Percentiles rank a stretch among this genome's conserved stretches.
phyloP scores from a whole-genome alignment of 1,140 invertebrate species.

The Odontomachus brunneus region DNA sequence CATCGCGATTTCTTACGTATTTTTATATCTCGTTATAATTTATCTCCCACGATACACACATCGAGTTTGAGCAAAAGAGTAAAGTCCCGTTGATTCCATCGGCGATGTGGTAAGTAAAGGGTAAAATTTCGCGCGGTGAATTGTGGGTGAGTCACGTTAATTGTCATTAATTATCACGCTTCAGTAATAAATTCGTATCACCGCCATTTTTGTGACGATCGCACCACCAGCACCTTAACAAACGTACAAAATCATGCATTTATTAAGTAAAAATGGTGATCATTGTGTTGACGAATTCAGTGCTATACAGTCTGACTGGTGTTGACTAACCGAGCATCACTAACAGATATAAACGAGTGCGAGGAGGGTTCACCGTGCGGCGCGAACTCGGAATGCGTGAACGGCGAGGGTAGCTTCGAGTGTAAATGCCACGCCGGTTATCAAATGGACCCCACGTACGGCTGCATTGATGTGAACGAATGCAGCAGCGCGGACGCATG shows the following conservation, averaged over 20 bases:
- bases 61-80: not conserved
- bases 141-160: not conserved
- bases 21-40: not conserved
- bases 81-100: not conserved
- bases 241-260: not conserved
- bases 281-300: too few species aligned
- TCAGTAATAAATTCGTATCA: not conserved
- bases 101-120: conserved; percentile 3
- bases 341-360: conserved; percentile 88
- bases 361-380: conserved; percentile 85
- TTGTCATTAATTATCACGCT: conserved; percentile 25
- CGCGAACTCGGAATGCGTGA: conserved; percentile 86
- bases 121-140: not conserved
- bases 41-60: not conserved
- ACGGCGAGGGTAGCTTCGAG: conserved; percentile 86
- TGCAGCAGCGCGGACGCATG: conserved; percentile 87
- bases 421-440: conserved; percentile 86
- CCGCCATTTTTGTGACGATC: not conserved
- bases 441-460: conserved; percentile 80
- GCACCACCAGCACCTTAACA: not conserved
- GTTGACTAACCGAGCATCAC: conserved; percentile 54
- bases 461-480: conserved; percentile 86
- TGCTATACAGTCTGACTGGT: too few species aligned
- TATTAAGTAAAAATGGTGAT: too few species aligned
- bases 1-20: not conserved